phyloP scores from a whole-genome alignment of 2,113 vertebrate genomes.

The Erythrocercus mccallii region DNA sequence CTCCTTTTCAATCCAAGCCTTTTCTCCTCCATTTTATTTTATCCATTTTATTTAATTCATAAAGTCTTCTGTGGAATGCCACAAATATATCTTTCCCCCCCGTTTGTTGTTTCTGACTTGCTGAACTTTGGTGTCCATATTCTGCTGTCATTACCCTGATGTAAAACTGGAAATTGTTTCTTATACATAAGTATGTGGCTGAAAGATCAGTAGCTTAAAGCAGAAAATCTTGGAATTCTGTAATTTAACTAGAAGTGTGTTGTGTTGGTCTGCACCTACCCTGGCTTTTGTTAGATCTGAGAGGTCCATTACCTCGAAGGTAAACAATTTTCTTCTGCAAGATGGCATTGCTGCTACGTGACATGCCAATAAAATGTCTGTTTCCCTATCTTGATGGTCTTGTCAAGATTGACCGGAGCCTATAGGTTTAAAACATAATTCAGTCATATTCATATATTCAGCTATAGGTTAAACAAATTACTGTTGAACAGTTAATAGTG shows the following conservation, averaged over 20 bases:
- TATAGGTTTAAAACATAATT: neutral
- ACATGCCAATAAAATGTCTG: neutral
- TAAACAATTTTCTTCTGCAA: neutral
- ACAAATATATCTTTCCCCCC: neutral
- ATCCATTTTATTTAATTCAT: too few relatives aligned
- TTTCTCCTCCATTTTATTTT: neutral
- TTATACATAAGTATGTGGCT: neutral
- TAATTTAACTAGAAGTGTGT: neutral
- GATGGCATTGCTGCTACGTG: neutral
- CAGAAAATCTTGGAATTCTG: neutral
- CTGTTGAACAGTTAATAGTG: neutral
- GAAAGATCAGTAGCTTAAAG: neutral
- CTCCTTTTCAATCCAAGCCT: neutral
- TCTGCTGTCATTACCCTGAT: neutral
- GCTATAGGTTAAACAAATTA: neutral
- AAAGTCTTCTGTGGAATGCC: neutral
- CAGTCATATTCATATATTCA: neutral
- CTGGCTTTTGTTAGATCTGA: neutral
- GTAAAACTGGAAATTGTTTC: neutral
- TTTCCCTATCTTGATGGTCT: neutral
- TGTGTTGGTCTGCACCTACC: neutral
- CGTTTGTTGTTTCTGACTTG: neutral
- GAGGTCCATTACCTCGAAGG: neutral
- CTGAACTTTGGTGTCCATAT: neutral
- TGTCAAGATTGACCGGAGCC: neutral